Evolutionary conservation across 2,888 invertebrate genomes (phyloP), one percentile per base, ranked within the genome.

Genomic region (Synergus gifuensis): DNA sequence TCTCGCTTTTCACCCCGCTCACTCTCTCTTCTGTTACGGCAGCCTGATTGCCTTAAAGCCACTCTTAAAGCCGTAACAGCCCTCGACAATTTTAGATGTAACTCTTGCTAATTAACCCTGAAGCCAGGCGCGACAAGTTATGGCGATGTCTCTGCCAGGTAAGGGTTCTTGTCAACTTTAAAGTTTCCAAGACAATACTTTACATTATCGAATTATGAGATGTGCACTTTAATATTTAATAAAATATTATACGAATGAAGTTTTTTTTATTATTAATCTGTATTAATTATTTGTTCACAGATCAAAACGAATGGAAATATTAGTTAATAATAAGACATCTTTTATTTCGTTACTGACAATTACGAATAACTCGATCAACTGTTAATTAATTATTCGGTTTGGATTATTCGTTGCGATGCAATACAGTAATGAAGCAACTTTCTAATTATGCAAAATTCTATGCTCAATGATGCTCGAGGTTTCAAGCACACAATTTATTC

Each of bases 41-140:
- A 83, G 85, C 83, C 85, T 86, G 85, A 87, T 87, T 87, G 86
- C 85, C 87, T 88, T 86, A 85, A 86, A 87, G 85, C 85, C 84
- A 86, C 86, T 84, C 85, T 85, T 85, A 86, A 87, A 88, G 86
- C 87, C 83, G 83, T 86, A 85, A 85, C 86, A 84, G 84, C 85
- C 83, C 82, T 84, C 82, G 76, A 79, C 83, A 83, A 85, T 86
- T 81, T 84, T 83, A 81, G 81, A 80, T 78, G 78, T 79, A 76
- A 81, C 78, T 76, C 80, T 67, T 79, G 79, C 83, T 83, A 83
- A 83, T 84, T 84, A 82, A 79, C 80, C 77, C 40, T 69, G 79
- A 79, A 79, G 81, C 82, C 79, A 82, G 78, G 81, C 81, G 80
- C 80, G 77, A 79, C 80, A 78, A 54, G 81, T 80, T 78, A 77